Percentiles rank a stretch among this genome's conserved stretches.
phyloP scores from a whole-genome alignment of 1,140 invertebrate species.

The Portunus trituberculatus region DNA sequence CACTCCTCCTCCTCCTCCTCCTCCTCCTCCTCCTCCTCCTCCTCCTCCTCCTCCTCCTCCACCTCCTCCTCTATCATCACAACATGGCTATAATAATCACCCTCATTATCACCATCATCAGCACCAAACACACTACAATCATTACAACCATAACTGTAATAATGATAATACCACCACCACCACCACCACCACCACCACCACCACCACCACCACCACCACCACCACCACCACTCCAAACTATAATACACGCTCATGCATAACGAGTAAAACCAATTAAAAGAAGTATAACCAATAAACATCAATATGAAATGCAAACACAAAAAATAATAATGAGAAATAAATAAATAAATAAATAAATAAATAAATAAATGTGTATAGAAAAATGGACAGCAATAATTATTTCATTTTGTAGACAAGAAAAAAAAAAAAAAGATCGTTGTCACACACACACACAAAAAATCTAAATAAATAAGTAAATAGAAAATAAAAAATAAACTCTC shows the following conservation, averaged over 20 bases:
- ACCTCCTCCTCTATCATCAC: not conserved
- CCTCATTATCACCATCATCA: not conserved
- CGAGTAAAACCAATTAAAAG: too few relatives aligned
- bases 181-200: not conserved
- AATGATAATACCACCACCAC: not conserved
- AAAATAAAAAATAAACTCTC: not conserved
- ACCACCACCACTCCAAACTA: too few relatives aligned
- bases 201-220: not conserved
- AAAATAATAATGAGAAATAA: too few relatives aligned
- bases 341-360: too few relatives aligned
- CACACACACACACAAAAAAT: not conserved
- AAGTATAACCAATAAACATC: too few relatives aligned
- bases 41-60: slow-evolving; percentile 12
- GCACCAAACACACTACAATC: not conserved
- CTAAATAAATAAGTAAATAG: not conserved
- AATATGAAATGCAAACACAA: too few relatives aligned
- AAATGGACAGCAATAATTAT: too few relatives aligned
- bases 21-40: not conserved
- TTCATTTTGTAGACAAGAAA: not conserved
- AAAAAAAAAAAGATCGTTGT: not conserved
- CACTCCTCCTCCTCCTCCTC: not conserved
- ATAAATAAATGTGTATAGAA: too few relatives aligned
- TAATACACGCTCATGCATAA: too few relatives aligned
- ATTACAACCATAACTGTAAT: not conserved
- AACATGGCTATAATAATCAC: not conserved